Conservation (phyloP, 2,113 vertebrate species). For the Prunella himalayana region DNA sequence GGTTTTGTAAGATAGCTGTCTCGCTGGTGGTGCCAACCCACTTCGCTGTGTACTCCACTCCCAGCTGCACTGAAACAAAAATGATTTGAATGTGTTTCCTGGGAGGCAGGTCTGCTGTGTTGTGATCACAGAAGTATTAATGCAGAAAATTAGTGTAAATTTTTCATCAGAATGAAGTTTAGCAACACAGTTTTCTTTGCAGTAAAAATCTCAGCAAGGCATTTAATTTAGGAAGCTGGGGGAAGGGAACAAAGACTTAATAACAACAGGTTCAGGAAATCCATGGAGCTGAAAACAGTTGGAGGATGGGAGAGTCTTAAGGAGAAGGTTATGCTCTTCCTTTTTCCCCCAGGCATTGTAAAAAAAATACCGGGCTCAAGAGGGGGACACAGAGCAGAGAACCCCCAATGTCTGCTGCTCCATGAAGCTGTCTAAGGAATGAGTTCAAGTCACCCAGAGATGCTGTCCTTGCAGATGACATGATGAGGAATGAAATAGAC, state of each 20-base stretch:
- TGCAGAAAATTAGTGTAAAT: slow-evolving; percentile 48
- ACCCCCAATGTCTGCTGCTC: not conserved
- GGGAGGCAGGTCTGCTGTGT: slow-evolving; percentile 14
- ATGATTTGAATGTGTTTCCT: not conserved
- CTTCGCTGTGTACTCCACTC: not conserved
- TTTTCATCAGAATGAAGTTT: slow-evolving; percentile 48
- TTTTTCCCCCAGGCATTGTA: not conserved
- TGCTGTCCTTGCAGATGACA: not conserved
- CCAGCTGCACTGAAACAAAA: not conserved
- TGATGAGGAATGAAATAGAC: not conserved
- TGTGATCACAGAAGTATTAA: slow-evolving; percentile 37
- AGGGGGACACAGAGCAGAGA: not conserved
- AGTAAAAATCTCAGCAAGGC: slow-evolving; percentile 26
- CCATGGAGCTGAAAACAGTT: not conserved
- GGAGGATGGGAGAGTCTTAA: slow-evolving; percentile 4
- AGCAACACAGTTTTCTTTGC: slow-evolving; percentile 20
- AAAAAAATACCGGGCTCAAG: not conserved
- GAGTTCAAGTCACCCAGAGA: not conserved
- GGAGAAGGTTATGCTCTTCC: not conserved
- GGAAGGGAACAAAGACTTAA: slow-evolving; percentile 16
- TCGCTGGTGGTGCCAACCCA: not conserved
- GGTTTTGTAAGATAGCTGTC: not conserved
- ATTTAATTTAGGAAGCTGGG: slow-evolving; percentile 24
- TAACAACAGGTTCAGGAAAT: slow-evolving; percentile 38
- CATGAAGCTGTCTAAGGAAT: not conserved